Evolutionary conservation across 2,888 invertebrate species (phyloP), one percentile per base, ranked within the genome.

Genomic region (Cylloceria caligata): DNA sequence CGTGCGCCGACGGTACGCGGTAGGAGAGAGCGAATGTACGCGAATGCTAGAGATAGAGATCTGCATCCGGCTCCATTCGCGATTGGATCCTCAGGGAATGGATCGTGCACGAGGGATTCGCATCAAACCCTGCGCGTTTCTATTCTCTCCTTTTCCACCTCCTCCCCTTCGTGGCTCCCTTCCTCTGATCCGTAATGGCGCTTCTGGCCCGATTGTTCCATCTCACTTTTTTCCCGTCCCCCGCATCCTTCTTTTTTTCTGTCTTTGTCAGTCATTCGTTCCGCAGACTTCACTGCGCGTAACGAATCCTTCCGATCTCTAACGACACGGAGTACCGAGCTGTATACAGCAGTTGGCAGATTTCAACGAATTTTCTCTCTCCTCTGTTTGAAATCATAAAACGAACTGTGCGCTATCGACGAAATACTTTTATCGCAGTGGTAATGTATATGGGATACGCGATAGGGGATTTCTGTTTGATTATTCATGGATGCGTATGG

Each of bases 21-120:
- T 60, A 68, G 62, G 55, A 62, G 69, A 71, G 60, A 75, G 36
- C 60, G 78, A 65, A 42, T 39, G 64, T 64, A 42, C 64, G 64
- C 64, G 42, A 64, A 42, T 42, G 64, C 2, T 80, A 67, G 72
- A 73, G 81, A 81, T 76, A 77, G 82, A 71, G 82, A 82, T 82
- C 82, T 75, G 82, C 80, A 83, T 83, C 83, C 83, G 80, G 83
- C 68, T 80, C 68, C 52, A 83, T 83, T 75, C 83, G 80, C 80
- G 83, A 83, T 83, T 83, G 83, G 80, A 83, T 83, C 80, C 83
- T 76, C 76, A 76, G 83, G 83, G 83, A 83, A 83, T 83, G 83
- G 68, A 79, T 83, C 80, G 71, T 45, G 72, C 62, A 49, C 83
- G 45, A 55, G 75, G 73, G 67, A 76, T 76, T 64, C 55, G 72